Conservation (phyloP, 2,113 vertebrate species). For the Turdus rufiventris region DNA sequence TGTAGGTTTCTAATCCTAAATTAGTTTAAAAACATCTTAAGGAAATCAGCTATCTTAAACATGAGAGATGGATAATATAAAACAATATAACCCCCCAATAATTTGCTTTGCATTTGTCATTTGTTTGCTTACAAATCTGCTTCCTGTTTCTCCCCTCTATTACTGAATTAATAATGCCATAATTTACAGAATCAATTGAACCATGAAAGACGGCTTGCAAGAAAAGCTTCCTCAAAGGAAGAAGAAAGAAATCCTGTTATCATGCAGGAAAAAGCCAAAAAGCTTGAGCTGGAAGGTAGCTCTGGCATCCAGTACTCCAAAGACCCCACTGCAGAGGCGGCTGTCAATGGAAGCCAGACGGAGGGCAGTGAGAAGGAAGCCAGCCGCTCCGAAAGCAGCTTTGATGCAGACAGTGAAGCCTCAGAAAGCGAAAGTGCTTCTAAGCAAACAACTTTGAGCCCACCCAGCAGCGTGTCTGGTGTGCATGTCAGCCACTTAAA, state of each 20-base stretch:
- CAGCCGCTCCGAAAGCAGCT: constrained; percentile 84
- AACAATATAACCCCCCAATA: background rate
- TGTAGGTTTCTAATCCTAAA: constrained; percentile 2
- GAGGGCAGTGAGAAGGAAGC: constrained; percentile 87
- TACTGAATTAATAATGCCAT: background rate
- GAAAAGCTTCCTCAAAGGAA: constrained; percentile 53
- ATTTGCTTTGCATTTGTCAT: background rate
- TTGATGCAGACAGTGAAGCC: constrained; percentile 93
- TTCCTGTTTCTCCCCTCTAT: background rate
- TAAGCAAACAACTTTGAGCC: background rate
- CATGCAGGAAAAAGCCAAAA: constrained; percentile 51
- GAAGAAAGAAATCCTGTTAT: constrained; percentile 52
- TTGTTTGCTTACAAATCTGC: background rate
- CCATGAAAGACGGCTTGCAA: constrained; percentile 73
- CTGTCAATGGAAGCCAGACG: constrained; percentile 79
- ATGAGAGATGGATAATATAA: background rate
- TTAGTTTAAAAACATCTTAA: constrained; percentile 6
- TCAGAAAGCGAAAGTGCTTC: constrained; percentile 85
- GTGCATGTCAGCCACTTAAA: background rate
- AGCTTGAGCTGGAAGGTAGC: background rate
- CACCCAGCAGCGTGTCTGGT: background rate
- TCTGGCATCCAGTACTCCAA: background rate
- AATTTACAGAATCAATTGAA: constrained; percentile 68
- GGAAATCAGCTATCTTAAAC: background rate
- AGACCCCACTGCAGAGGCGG: background rate